Base-by-base conservation (phyloP, 2,888 invertebrate species). In the Hylaea fasciaria region DNA sequence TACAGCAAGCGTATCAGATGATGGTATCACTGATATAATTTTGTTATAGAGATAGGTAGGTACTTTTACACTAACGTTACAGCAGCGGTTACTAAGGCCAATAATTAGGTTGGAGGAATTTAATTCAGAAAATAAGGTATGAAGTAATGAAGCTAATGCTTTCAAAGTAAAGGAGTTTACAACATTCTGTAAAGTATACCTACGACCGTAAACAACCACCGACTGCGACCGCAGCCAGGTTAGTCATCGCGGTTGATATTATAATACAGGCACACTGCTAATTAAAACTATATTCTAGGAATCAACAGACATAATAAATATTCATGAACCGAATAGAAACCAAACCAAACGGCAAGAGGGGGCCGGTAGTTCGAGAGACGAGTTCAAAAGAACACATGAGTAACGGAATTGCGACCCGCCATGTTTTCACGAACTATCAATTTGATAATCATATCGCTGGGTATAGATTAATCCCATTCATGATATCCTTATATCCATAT, bases 351-450 rank as follows among this genome's bases (percentile, higher is more conserved):
- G 55, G 47, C 50, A 48, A 61, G 43, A 69, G 64, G 64, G 59
- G 51, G 39, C 52, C 40, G 54, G 49, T 14, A 40, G 41, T 16
- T 81, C 80, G 77, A 80, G 81, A 81, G 77, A 80, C 86, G 73
- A 83, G 86, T 88, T 88, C 80, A 83, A 84, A 87, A 83, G 81
- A 83, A 81, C 76, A 83, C 78, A 61, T 48, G 44, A 81, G 76
- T 89, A 88, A 89, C 89, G 89, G 88, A 85, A 86, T 84, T 64
- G 74, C 74, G 56, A 57, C 61, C 74, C 77, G 71, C 76, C 81
- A 79, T 81, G 83, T 80, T 84, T 84, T 84, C 83, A 73, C 73
- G 22, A 13, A 55, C 32, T 49, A 57, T 52, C 45, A 57, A 53
- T 49, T 53, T 46, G 41, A 54, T 49, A 39, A 49, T 32, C 8